Evolutionary conservation across 2,888 invertebrate species (phyloP), one percentile per base, ranked within the genome.

Genomic region (Caenorhabditis doughertyi): DNA sequence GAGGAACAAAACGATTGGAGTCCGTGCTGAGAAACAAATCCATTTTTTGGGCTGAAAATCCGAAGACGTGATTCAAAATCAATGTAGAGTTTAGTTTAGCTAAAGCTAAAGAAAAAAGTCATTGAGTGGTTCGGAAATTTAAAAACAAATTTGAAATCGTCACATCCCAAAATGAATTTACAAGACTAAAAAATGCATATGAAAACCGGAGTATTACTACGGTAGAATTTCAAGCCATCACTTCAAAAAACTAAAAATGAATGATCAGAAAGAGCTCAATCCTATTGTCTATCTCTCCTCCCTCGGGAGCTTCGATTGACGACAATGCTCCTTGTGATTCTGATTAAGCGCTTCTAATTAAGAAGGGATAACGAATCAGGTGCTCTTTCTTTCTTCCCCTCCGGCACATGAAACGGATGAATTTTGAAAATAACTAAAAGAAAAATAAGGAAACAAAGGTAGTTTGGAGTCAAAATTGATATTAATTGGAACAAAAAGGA

Each of bases 1-100:
- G 49, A 1, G 67, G 53, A 21, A 76, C 76, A 27, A 76, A 76
- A 5, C 68, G 76, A 13, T 76, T 76, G 1, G 76, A 68, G 16
- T 68, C 51, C 0, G 49, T 16, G 4, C 56, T 42, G 11, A 18
- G 18, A 39, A 70, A 32, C n/a, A 70, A 44, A 44, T 56, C 56
- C 51, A 27, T 53, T 53, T 44, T 8, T 44, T 44, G n/a, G n/a
- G n/a, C n/a, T n/a, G n/a, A n/a, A n/a, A n/a, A n/a, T n/a, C n/a
- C n/a, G n/a, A 13, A 32, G 32, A 32, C 4, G 16, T 13, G 39
- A 9, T 39, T 39, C n/a, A n/a, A n/a, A n/a, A n/a, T n/a, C n/a
- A n/a, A n/a, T n/a, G n/a, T n/a, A n/a, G n/a, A n/a, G n/a, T n/a
- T n/a, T n/a, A n/a, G n/a, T 39, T 39, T 9, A 13, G 11, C 16